Conservation (phyloP, 1,140 invertebrate genomes). For the Micrasema minimum region DNA sequence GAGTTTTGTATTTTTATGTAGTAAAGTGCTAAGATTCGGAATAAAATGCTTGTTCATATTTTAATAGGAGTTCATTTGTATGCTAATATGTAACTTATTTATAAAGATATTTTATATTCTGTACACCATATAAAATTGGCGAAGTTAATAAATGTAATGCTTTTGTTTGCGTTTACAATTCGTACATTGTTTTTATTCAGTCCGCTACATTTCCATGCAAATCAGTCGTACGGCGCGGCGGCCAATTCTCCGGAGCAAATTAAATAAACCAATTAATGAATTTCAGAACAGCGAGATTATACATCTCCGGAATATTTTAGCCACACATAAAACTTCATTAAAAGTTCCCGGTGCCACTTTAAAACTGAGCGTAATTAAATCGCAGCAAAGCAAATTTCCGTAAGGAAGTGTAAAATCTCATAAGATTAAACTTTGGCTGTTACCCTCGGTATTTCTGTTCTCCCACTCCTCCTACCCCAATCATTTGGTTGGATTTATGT, state of each 20-base stretch:
- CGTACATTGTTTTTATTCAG: slow-evolving; percentile 9
- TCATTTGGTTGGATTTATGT: slow-evolving; percentile 24
- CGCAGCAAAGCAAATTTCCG: slow-evolving; percentile 39
- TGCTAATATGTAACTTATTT: too few species aligned
- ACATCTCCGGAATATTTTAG: slow-evolving; percentile 37
- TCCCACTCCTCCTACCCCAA: background rate
- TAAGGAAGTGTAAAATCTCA: slow-evolving; percentile 42
- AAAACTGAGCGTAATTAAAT: slow-evolving; percentile 41
- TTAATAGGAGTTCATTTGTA: too few species aligned
- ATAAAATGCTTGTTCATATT: too few species aligned
- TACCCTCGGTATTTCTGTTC: slow-evolving; percentile 14
- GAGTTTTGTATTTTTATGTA: too few species aligned
- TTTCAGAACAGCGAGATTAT: slow-evolving; percentile 31
- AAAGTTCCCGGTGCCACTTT: slow-evolving; percentile 40
- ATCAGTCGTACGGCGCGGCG: slow-evolving; percentile 4
- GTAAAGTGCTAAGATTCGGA: too few species aligned
- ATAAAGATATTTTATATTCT: too few species aligned
- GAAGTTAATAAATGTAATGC: too few species aligned
- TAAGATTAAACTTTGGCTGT: slow-evolving; percentile 39
- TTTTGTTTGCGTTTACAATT: too few species aligned
- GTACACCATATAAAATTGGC: too few species aligned
- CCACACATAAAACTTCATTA: slow-evolving; percentile 39
- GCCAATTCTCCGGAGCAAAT: slow-evolving; percentile 15
- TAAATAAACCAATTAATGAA: slow-evolving; percentile 39
- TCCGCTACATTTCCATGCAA: slow-evolving; percentile 19